Evolutionary conservation across 2,797 vertebrate genomes (phyloP), one percentile per base, ranked within the genome.

Genomic region (Lemur catta): DNA sequence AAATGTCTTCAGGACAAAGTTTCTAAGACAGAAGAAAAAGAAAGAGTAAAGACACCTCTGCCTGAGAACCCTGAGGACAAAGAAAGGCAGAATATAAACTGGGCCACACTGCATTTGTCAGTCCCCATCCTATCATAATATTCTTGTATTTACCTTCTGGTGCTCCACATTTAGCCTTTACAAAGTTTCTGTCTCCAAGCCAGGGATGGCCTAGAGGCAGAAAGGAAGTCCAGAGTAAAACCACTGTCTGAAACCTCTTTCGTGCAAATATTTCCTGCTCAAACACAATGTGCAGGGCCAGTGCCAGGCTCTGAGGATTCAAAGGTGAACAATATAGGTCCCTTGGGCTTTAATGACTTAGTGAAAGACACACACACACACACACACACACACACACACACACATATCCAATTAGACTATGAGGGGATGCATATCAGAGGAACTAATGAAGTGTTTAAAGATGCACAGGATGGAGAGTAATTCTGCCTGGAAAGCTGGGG

Each of bases 1-100:
- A 80, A 96, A 88, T 52, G 41, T 91, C n/a, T 75, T 88, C 59
- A 75, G 72, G 41, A 72, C 35, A 74, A 22, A 82, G n/a, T 93
- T 91, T 88, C 48, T 91, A 80, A 95, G 67, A 69, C 0, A 76
- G 69, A 94, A 41, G 20, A 57, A 72, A 91, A 90, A 78, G 13
- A 76, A 46, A 35, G 14, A 71, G 12, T 61, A 59, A 95, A 55
- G 26, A 61, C 18, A 48, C 24, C 33, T 89, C 67, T 87, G 48
- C 28, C 35, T 81, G 6, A 59, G 22, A 74, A 26, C 38, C 18
- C 26, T 28, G 41, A 92, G 52, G 81, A 86, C 87, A 91, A 79
- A 63, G 41, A 65, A 65, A 90, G 69, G 33, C 18, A 46, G n/a
- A 72, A 55, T 55, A 80, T 76, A 50, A 93, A 96, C 67, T 85